Evolutionary conservation across 2,888 invertebrate genomes (phyloP), one percentile per base, ranked within the genome.

Genomic region (Atrina japonica): DNA sequence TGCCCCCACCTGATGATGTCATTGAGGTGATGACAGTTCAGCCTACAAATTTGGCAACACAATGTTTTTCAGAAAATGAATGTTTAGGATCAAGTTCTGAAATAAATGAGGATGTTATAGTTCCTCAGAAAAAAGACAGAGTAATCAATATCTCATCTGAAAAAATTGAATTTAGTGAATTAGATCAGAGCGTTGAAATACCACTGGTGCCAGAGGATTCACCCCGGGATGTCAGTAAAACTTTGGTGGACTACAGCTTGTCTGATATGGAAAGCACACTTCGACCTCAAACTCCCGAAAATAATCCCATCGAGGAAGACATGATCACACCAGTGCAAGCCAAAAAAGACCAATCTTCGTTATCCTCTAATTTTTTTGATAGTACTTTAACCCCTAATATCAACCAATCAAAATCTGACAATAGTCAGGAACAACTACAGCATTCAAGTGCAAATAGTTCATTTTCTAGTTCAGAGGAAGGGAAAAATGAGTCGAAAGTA

Each of bases 261-360:
- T 71, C 73, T 16, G 78, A 77, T n/a, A 74, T 70, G 55, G 78
- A 80, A 41, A 74, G 59, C 21, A 76, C 77, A 21, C 21, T 77
- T 3, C 68, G 72, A 35, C 59, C 76, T 7, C 71, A 72, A 16
- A 77, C 77, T 16, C 75, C 78, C 16, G 74, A 77, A 3, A 61
- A 61, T 18, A 52, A 40, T 7, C 25, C 45, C 2, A 72, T 83
- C 21, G 77, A 77, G 29, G 84, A 85, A 64, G 85, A 84, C 5
- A 14, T 71, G 3, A 81, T 85, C 18, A 65, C 82, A 21, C 77
- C 84, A 50, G 69, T 61, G 21, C 76, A 75, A 53, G 56, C 71
- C 7, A 71, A 75, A 18, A 76, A 68, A 50, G 79, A 75, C 18
- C 56, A 49, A 5, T 35, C 35, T 35, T 35, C 35, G 5, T 59